Percentiles rank a stretch among this genome's conserved stretches.
These are phyloP conservation scores for Scytalopus superciliaris DNA, from an alignment of 2,113 vertebrate species.

Conservation along the genomic window DNA sequence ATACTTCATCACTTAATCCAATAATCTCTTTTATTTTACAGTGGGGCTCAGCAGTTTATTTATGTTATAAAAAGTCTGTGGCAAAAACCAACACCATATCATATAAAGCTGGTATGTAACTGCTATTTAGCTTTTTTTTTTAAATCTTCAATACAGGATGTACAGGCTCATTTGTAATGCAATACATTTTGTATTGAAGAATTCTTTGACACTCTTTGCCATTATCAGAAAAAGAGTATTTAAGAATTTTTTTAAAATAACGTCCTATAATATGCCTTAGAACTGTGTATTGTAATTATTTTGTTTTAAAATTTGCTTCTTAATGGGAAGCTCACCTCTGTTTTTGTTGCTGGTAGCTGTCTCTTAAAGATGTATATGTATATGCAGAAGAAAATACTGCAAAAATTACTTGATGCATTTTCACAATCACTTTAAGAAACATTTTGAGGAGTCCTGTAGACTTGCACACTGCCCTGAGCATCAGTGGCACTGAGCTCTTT, in stretches of 20 bases:
- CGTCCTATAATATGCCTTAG: neutral
- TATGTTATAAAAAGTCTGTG: slow-evolving; percentile 98
- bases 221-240: neutral
- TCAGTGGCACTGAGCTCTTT: neutral
- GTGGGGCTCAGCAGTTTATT: slow-evolving; percentile 96
- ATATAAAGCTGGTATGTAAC: slow-evolving; percentile 93
- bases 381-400: neutral
- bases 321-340: neutral
- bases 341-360: neutral
- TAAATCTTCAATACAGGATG: neutral
- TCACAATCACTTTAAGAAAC: neutral
- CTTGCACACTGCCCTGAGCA: neutral
- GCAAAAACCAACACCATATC: slow-evolving; percentile 96
- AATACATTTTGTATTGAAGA: neutral
- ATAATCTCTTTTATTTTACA: slow-evolving; percentile 65
- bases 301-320: neutral
- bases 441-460: neutral
- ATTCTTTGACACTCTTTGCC: neutral
- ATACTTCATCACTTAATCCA: neutral
- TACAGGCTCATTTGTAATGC: neutral
- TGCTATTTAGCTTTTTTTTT: neutral
- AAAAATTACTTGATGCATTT: neutral
- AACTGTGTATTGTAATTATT: neutral
- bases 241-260: neutral
- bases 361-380: neutral